Conservation (phyloP, 2,113 vertebrate species). For the Tychaedon coryphoeus region DNA sequence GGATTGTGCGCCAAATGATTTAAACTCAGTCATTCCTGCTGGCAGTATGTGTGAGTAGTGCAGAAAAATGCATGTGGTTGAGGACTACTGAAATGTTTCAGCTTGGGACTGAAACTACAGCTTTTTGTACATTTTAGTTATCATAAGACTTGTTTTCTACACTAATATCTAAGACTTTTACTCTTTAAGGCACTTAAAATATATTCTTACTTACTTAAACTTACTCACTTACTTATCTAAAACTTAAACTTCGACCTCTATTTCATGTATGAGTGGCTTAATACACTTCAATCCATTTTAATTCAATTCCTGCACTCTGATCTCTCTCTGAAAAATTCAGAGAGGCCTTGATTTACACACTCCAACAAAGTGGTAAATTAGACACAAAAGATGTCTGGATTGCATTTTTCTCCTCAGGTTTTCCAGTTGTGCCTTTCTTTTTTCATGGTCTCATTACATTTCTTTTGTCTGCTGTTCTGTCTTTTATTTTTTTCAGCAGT, state of each 20-base stretch:
- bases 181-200: too few relatives aligned
- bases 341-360: too few relatives aligned
- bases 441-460: background rate
- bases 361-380: background rate
- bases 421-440: background rate
- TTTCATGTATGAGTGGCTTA: too few relatives aligned
- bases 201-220: too few relatives aligned
- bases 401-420: background rate
- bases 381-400: background rate
- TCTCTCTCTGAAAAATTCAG: too few relatives aligned
- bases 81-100: background rate
- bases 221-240: too few relatives aligned
- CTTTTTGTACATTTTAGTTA: background rate
- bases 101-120: background rate
- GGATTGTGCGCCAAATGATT: background rate
- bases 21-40: background rate
- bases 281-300: too few relatives aligned
- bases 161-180: too few relatives aligned
- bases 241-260: too few relatives aligned
- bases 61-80: background rate
- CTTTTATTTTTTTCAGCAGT: background rate
- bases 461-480: background rate
- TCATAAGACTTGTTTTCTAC: too few relatives aligned
- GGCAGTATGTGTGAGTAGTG: background rate
- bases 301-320: too few relatives aligned